Base-by-base conservation (phyloP, 1,140 invertebrate genomes). In the Kradibia gibbosae region DNA sequence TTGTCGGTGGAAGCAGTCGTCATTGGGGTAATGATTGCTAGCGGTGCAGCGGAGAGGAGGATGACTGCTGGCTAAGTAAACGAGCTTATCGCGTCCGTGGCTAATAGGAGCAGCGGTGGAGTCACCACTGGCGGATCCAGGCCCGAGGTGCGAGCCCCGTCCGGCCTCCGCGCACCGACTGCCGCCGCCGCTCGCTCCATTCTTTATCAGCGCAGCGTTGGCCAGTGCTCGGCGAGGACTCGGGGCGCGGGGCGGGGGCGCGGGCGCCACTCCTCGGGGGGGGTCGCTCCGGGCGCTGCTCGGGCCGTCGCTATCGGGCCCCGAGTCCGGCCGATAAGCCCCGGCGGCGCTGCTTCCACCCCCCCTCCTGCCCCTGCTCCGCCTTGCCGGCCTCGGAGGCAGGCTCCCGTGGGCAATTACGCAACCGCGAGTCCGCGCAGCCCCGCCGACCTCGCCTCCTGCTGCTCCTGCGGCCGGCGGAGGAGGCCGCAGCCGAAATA, bases 121-220 rank as follows among this genome's bases (percentile, higher is more conserved):
- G 22, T 20, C 55, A 25, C 55, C 72, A 74, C 48, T 74, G 55
- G 3, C 25, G 22, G 2, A n/a, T 36, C 15, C 15, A 55, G n/a
- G 25, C 20, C 20, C 28, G 73, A 60, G 53, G 53, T 45, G 28
- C 45, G 45, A 55, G 13, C 28, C 48, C 31, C 28, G 31, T 55
- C 25, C 17, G 71, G 42, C 3, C 71, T 53, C 71, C 48, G 70
- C 70, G 70, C 70, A 71, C 42, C 42, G 70, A 71, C 62, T 67
- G 34, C 62, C 50, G 15, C 50, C 4, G 3, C 20, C 34, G 34
- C 25, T 71, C 34, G 34, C 25, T 71, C 70, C 70, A 48, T 48
- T 45, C n/a, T 71, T 71, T 71, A 71, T 71, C 70, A 48, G n/a
- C n/a, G n/a, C n/a, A n/a, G n/a, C 70, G 28, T 36, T 22, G 3